Conservation (phyloP, 2,797 vertebrate species). For the Spinus olivaceus region DNA sequence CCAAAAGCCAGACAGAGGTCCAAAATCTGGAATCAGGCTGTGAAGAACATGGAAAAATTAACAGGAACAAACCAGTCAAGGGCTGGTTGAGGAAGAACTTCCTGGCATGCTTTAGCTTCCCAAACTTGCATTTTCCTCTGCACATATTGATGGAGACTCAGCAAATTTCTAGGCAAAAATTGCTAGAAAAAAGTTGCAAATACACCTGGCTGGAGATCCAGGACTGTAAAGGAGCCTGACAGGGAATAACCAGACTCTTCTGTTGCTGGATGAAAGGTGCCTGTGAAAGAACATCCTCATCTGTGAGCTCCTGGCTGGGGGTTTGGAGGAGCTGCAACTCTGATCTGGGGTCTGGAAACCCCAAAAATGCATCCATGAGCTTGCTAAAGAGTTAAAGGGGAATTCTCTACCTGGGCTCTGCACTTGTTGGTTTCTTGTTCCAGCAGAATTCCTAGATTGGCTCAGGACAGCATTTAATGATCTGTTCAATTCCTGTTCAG, state of each 20-base stretch:
- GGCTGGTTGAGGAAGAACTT: neutral
- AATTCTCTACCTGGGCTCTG: too few species aligned
- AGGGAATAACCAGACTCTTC: neutral
- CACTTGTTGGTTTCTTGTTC: accelerated
- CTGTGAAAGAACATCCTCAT: accelerated
- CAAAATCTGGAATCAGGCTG: neutral
- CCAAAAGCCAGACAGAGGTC: neutral
- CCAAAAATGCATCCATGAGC: accelerated
- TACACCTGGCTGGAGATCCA: neutral
- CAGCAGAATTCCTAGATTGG: neutral
- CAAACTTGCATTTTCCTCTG: neutral
- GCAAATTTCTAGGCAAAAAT: neutral
- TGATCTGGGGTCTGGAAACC: neutral
- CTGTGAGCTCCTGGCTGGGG: neutral
- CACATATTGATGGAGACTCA: accelerated
- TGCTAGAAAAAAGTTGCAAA: neutral
- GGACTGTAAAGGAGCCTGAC: neutral
- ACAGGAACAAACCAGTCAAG: neutral
- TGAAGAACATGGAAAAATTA: neutral
- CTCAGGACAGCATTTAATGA: neutral
- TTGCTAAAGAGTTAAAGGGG: neutral
- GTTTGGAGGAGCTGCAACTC: neutral
- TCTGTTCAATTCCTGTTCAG: neutral
- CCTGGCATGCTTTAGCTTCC: neutral
- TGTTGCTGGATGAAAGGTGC: neutral